Base-by-base conservation (phyloP, 1,140 invertebrate species). In the Cotesia vestalis region DNA sequence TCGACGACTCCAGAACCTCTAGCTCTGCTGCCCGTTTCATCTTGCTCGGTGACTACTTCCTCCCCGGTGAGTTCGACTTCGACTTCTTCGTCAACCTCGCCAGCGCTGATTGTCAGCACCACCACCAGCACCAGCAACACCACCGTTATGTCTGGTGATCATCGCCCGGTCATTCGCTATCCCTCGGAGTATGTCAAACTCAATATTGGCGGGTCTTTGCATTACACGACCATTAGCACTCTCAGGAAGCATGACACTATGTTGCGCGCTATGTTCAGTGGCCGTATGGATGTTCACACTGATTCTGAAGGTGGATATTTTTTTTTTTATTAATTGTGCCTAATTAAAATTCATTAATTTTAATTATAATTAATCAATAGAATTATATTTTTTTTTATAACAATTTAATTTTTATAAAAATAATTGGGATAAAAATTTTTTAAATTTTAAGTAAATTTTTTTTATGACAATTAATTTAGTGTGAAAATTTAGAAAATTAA, bases 251-350 rank as follows among this genome's bases (percentile, higher is more conserved):
- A 96, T 85, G 96, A 99, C 86, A 97, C 94, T n/a, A 99, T 99
- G 98, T 86, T 99, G 4, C 89, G 96, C 81, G 97, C 97, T 3
- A 99, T 99, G 98, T 99, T 99, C 82, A 98, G 96, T 87, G 97
- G 98, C 3, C 89, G 97, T 79, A 97, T 99, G 95, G 96, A 98
- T 89, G 96, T 99, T 61, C 89, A 98, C 5, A 98, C 96, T 66
- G 98, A 99, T 89, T 94, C 95, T 17, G 98, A 99, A 91, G 98
- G 96, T 97, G 85, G 83, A 40, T 46, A 12, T 35, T 77, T 72
- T 27, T 27, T 27, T 27, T 27, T 27, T 27, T 27, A 27, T 35
- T 34, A 27, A 36, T 12, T 6, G 60, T 36, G 3, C 9, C 46
- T 51, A 34, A 17, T 17, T 17, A 17, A 17, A 17, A 17, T 17